phyloP scores from a whole-genome alignment of 1,140 invertebrate species.

The Gonioctena quinquepunctata region DNA sequence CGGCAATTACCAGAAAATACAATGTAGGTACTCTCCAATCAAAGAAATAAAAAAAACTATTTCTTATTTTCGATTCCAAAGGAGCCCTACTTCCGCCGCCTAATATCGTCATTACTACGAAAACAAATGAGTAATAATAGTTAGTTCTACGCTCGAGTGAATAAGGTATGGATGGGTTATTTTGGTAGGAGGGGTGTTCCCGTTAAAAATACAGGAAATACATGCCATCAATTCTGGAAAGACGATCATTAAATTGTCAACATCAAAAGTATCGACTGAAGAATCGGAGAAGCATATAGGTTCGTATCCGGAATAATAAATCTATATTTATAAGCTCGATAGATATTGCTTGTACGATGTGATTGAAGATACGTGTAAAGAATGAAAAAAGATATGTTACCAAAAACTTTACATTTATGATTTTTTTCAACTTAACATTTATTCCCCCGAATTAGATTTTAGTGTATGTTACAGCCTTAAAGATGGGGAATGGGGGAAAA shows the following conservation, averaged over 20 bases:
- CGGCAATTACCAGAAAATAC: no score
- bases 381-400: no score
- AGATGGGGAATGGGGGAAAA: no score
- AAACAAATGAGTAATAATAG: not conserved
- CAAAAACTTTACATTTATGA: no score
- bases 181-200: not conserved
- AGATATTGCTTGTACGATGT: not conserved
- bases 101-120: not conserved
- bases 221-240: conserved; percentile 9
- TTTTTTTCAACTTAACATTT: no score
- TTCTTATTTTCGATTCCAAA: no score
- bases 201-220: conserved; percentile 11
- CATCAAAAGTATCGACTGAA: conserved; percentile 13
- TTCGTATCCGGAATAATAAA: conserved; percentile 6
- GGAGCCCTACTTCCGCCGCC: not conserved
- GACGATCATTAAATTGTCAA: conserved; percentile 20
- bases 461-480: no score
- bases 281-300: not conserved
- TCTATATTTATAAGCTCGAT: not conserved
- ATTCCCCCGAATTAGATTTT: no score
- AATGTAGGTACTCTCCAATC: no score
- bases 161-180: conserved; percentile 14
- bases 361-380: no score
- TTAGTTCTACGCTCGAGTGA: not conserved
- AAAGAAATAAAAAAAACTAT: no score